Percentiles rank a stretch among this genome's conserved stretches.
Evolutionary conservation across 2,797 vertebrate species (phyloP).

Genomic region (Hirundo rustica): DNA sequence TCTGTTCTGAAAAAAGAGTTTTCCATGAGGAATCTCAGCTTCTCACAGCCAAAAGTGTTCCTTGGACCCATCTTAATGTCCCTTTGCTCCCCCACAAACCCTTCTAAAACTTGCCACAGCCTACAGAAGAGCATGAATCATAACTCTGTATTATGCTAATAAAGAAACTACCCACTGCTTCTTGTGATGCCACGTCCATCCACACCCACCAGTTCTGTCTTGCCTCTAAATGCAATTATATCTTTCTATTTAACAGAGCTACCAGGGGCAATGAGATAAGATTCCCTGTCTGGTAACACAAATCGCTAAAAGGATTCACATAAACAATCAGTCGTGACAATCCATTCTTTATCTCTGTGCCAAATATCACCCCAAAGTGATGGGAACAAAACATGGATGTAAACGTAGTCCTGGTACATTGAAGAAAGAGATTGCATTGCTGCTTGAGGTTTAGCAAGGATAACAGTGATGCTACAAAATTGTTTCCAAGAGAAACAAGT

Average conservation of each 20-base stretch:
- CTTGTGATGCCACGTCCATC: background rate
- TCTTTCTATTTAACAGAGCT: background rate
- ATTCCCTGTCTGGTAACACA: background rate
- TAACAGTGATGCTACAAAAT: background rate
- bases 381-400: background rate
- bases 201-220: background rate
- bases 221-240: background rate
- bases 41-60: background rate
- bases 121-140: background rate
- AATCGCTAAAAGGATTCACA: background rate
- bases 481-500: background rate
- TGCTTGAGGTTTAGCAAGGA: background rate
- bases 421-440: background rate
- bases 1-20: accelerated
- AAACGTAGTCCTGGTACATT: background rate
- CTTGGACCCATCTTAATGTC: background rate
- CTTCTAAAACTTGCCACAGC: background rate
- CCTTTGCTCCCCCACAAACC: background rate
- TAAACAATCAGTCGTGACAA: background rate
- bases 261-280: background rate
- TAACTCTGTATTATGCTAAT: background rate
- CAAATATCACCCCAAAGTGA: background rate
- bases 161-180: background rate
- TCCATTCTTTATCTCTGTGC: background rate
- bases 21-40: background rate